These are phyloP conservation scores for Scaptomyza reducta DNA, from an alignment of 2,888 invertebrate species.

Conservation along the genomic window DNA sequence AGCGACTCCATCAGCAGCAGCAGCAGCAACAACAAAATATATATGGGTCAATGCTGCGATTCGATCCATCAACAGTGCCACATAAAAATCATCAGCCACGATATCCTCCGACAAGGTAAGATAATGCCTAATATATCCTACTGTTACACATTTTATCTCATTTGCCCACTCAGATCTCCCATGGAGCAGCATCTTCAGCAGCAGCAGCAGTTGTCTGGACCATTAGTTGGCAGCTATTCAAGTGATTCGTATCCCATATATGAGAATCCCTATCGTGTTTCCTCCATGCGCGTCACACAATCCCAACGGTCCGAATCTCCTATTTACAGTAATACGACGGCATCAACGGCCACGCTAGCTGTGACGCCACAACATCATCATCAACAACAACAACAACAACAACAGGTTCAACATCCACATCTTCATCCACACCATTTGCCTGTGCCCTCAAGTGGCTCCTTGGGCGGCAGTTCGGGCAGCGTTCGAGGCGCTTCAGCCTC, in stretches of 20 bases:
- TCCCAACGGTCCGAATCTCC: slow-evolving; percentile 85
- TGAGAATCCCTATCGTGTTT: slow-evolving; percentile 84
- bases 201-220: slow-evolving; percentile 55
- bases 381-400: slow-evolving; percentile 31
- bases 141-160: not conserved
- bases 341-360: slow-evolving; percentile 68
- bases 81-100: slow-evolving; percentile 63
- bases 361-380: slow-evolving; percentile 55
- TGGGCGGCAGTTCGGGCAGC: slow-evolving; percentile 63
- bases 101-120: slow-evolving; percentile 56
- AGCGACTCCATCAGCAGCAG: slow-evolving; percentile 56
- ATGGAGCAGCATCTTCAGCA: slow-evolving; percentile 57
- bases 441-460: slow-evolving; percentile 56
- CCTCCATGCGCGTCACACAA: slow-evolving; percentile 69
- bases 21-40: slow-evolving; percentile 44
- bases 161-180: slow-evolving; percentile 39
- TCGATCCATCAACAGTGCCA: slow-evolving; percentile 59
- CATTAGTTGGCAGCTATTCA: slow-evolving; percentile 55
- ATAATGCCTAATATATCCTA: not conserved
- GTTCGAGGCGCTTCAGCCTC: slow-evolving; percentile 70
- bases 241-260: slow-evolving; percentile 86
- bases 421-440: slow-evolving; percentile 41
- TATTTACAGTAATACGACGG: slow-evolving; percentile 86
- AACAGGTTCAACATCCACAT: slow-evolving; percentile 46
- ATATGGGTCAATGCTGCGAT: slow-evolving; percentile 66